phyloP scores from a whole-genome alignment of 2,113 vertebrate species.

The Rattus rattus region DNA sequence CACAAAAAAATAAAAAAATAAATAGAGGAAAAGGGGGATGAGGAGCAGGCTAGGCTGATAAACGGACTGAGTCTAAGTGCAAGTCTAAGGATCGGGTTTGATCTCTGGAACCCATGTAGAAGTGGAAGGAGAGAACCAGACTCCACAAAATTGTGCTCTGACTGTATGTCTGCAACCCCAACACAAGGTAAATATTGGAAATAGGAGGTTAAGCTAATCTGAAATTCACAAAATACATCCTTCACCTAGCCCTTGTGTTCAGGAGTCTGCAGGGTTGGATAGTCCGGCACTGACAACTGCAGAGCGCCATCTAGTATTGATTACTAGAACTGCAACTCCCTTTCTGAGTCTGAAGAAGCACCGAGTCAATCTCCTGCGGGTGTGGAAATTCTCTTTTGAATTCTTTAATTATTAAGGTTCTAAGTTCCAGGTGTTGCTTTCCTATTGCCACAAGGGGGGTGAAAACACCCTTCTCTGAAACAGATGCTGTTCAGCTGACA shows the following conservation, averaged over 20 bases:
- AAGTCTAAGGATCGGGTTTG: neutral
- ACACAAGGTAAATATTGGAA: neutral
- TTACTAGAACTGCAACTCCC: conserved; percentile 56
- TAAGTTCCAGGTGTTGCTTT: conserved; percentile 19
- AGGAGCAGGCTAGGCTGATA: neutral
- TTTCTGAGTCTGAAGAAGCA: neutral
- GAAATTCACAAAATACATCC: neutral
- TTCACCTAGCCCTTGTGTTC: conserved; percentile 19
- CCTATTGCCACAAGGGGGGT: neutral
- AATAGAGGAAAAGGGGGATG: no score
- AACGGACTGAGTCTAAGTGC: neutral
- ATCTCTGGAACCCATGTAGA: neutral
- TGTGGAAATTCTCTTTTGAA: conserved; percentile 18
- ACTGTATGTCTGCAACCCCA: neutral
- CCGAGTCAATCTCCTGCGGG: neutral
- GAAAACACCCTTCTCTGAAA: conserved; percentile 27
- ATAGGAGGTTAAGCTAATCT: neutral
- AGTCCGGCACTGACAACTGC: neutral
- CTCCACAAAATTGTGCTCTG: neutral
- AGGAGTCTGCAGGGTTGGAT: neutral
- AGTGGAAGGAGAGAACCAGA: neutral
- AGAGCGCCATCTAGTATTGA: conserved; percentile 72
- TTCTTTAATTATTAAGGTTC: conserved; percentile 57
- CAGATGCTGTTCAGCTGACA: conserved; percentile 1
- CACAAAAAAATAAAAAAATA: neutral